Evolutionary conservation across 2,113 vertebrate species (phyloP), one percentile per base, ranked within the genome.

Genomic region (Bothrops jararaca): DNA sequence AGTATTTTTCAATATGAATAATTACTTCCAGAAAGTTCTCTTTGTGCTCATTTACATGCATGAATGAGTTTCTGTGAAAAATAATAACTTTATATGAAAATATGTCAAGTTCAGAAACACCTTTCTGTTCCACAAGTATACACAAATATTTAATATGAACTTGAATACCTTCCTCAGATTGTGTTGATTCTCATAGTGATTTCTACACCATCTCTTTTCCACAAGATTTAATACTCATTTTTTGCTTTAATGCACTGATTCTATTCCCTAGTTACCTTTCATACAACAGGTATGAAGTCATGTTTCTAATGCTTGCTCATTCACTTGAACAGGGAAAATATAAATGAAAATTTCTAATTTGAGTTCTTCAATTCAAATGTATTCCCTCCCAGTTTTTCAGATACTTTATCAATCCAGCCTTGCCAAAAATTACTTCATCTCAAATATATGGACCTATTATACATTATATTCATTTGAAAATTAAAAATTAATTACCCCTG

Each of bases 361-460:
- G 95, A 95, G 95, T 97, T 97, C 93, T 96, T 96, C 93, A 95
- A 97, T 96, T 94, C 90, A 96, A 96, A 94, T 92, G 74, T 95
- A 96, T 97, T 91, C 95, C 89, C 95, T 60, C 96, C 60, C 96
- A 94, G 94, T 22, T 85, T 96, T 97, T 96, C 96, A 97, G 96
- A 97, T 96, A 96, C 90, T 94, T 20, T 96, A 96, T 97, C 96
- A 95, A 95, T 58, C 94, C 88, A 96, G 95, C 95, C 95, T 96
- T 96, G 97, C 98, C 98, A 98, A 96, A 90, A 98, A 97, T 98
- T 97, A 98, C 97, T 96, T 98, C 97, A 98, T 92, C 88, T 94
- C 93, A 93, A 95, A 96, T 92, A 85, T 94, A 97, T 96, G 96
- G 97, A 98, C 97, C 97, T 98, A 96, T 95, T 97, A 96, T 87